A percentile compares a stretch with the other conserved stretches of the same genome.
Conservation (phyloP, 2,888 invertebrate genomes). For the Emmelina monodactyla region DNA sequence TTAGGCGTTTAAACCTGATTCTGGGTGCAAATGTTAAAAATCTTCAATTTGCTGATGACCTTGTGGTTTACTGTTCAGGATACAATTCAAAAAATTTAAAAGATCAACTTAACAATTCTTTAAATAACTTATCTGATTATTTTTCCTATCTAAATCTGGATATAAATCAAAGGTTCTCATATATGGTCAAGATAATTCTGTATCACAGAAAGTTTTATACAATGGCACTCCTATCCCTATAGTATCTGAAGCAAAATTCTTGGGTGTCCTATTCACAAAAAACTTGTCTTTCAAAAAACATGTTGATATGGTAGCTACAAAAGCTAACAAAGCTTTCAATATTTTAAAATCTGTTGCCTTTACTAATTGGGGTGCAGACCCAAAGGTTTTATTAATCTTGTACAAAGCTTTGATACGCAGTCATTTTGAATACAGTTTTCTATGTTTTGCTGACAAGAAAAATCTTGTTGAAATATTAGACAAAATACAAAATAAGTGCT, state of each 20-base stretch:
- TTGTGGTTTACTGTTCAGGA: conserved; percentile 2
- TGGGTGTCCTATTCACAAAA: conserved; percentile 6
- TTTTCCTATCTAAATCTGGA: conserved; percentile 4
- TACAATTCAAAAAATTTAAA: not conserved
- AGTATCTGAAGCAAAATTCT: conserved; percentile 3
- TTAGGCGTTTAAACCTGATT: conserved; percentile 9
- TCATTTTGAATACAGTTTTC: conserved; percentile 5
- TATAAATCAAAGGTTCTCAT: conserved; percentile 5
- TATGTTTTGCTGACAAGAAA: conserved; percentile 9
- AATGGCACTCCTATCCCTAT: conserved; percentile 1
- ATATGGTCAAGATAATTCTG: too few relatives aligned
- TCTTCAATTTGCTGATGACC: conserved; percentile 12
- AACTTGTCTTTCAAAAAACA: conserved; percentile 5
- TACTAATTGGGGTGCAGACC: conserved; percentile 6
- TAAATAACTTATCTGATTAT: conserved; percentile 1
- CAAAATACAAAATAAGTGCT: too few relatives aligned
- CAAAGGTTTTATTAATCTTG: conserved; percentile 4
- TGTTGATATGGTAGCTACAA: not conserved
- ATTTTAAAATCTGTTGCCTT: conserved; percentile 1
- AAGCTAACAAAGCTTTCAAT: conserved; percentile 1
- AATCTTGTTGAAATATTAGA: too few relatives aligned
- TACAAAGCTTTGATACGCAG: conserved; percentile 4
- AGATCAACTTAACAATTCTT: not conserved
- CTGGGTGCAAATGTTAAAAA: conserved; percentile 10
- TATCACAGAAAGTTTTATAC: too few relatives aligned